A percentile compares a stretch with the other conserved stretches of the same genome.
Conservation (phyloP, 2,113 vertebrate genomes). For the Nesoenas mayeri region DNA sequence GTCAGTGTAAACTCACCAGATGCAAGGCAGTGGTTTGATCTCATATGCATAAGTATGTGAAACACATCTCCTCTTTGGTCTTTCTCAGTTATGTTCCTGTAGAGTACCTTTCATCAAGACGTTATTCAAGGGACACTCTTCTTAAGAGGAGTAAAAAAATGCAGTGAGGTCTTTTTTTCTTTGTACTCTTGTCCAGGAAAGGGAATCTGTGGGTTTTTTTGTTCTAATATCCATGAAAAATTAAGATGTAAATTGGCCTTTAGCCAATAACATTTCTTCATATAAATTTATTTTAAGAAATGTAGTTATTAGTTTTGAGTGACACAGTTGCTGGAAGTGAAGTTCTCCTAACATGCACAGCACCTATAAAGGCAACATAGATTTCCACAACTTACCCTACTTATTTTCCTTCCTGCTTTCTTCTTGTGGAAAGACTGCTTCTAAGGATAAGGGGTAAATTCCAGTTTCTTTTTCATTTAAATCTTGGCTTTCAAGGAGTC, state of each 20-base stretch:
- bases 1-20: constrained; percentile 16
- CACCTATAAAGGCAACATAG: background rate
- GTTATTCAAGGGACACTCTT: background rate
- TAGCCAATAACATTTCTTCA: background rate
- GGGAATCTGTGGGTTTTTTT: background rate
- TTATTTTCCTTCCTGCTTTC: background rate
- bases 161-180: background rate
- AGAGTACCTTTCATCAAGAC: background rate
- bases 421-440: background rate
- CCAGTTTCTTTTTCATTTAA: background rate
- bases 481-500: background rate
- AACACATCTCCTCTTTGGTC: background rate
- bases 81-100: background rate
- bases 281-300: background rate
- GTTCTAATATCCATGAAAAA: background rate
- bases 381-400: background rate
- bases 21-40: background rate
- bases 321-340: background rate
- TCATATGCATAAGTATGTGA: background rate
- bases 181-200: background rate
- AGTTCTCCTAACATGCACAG: background rate
- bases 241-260: background rate
- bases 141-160: background rate
- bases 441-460: background rate
- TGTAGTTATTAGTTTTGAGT: background rate